These are phyloP conservation scores for Oreocharis arfaki DNA, from an alignment of 2,113 vertebrate genomes.

Conservation along the genomic window DNA sequence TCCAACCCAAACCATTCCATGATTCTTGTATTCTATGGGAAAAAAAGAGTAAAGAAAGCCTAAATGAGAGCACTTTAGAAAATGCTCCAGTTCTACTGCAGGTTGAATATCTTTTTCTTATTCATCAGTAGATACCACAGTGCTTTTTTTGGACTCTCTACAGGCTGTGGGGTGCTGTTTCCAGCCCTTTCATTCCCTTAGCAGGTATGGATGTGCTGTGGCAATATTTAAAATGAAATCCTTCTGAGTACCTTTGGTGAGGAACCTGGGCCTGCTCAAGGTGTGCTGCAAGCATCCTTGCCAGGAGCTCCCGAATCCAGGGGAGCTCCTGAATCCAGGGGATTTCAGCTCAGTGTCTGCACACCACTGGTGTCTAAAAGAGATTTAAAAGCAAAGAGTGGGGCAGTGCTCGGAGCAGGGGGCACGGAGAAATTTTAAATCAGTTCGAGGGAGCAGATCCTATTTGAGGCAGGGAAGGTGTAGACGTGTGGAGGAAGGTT, in stretches of 20 bases:
- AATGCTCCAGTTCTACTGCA: background rate
- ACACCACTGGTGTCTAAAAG: background rate
- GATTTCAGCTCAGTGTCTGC: background rate
- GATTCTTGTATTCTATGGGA: background rate
- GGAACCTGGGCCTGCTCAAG: background rate
- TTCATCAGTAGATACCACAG: background rate
- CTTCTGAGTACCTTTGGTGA: background rate
- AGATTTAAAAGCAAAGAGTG: background rate
- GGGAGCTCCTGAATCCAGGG: background rate
- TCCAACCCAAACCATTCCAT: background rate
- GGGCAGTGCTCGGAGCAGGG: background rate
- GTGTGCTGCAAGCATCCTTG: background rate
- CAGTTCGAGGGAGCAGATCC: accelerated
- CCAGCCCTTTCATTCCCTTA: background rate
- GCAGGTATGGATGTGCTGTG: background rate
- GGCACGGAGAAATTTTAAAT: background rate
- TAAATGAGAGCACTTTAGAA: background rate
- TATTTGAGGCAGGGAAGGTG: accelerated
- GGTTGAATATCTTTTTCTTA: background rate
- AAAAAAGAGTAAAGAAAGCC: background rate
- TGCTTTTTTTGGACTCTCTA: background rate
- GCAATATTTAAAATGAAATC: background rate
- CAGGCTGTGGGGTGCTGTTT: background rate
- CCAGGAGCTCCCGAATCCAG: background rate
- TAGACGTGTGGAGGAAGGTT: background rate